Percentiles rank a stretch among this genome's conserved stretches.
These are phyloP conservation scores for Thelaira solivaga DNA, from an alignment of 2,888 invertebrate genomes.

Conservation along the genomic window DNA sequence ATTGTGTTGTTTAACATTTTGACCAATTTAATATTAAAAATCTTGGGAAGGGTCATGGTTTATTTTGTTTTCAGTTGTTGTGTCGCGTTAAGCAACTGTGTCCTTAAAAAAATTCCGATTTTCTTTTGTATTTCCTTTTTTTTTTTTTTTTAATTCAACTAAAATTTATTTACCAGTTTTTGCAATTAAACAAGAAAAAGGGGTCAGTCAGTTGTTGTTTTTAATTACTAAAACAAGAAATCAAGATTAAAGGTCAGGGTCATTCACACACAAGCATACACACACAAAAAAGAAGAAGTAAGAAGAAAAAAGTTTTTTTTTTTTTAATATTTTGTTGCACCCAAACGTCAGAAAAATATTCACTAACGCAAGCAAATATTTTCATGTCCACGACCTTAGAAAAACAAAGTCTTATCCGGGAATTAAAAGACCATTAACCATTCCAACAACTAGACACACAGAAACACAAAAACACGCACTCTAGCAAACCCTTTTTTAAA, in stretches of 20 bases:
- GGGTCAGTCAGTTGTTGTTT: slow-evolving; percentile 32
- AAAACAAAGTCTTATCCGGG: not conserved
- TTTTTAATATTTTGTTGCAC: too few relatives aligned
- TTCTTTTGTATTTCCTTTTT: slow-evolving; percentile 14
- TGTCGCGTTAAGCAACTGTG: slow-evolving; percentile 16
- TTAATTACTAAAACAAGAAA: slow-evolving; percentile 52
- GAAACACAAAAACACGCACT: not conserved
- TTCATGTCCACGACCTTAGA: slow-evolving; percentile 9
- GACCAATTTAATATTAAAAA: slow-evolving; percentile 40
- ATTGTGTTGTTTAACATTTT: slow-evolving; percentile 9
- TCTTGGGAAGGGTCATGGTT: slow-evolving; percentile 55
- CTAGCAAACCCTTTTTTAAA: slow-evolving; percentile 19
- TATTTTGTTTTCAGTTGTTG: slow-evolving; percentile 4
- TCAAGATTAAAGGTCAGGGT: slow-evolving; percentile 54
- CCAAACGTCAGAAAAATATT: not conserved
- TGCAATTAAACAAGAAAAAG: slow-evolving; percentile 28
- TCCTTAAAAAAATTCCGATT: slow-evolving; percentile 41
- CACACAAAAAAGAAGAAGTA: not conserved
- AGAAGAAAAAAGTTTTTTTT: not conserved
- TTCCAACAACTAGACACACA: not conserved
- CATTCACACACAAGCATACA: slow-evolving; percentile 19
- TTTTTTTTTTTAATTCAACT: slow-evolving; percentile 2
- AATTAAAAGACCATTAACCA: slow-evolving; percentile 7
- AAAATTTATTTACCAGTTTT: not conserved
- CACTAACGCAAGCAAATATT: not conserved